Evolutionary conservation across 1,140 invertebrate genomes (phyloP).

Genomic region (Drosophila punjabiensis): DNA sequence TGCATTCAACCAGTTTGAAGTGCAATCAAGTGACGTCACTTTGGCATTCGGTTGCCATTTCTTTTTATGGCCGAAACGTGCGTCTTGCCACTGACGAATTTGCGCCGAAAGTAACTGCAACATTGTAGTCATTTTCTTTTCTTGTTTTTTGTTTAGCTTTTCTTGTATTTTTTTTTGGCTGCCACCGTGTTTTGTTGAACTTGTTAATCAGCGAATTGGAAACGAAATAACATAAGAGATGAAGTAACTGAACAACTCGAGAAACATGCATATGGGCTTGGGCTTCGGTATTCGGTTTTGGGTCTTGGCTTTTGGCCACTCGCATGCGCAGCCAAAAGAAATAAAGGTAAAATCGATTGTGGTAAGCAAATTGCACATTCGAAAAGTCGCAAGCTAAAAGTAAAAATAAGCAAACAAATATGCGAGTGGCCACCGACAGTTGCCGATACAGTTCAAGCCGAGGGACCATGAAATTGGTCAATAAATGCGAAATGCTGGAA

Average conservation of each 20-base stretch:
- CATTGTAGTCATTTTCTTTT: constrained; percentile 31
- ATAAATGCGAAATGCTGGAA: constrained; percentile 23
- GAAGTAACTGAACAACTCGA: constrained; percentile 68
- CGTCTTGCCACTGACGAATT: constrained; percentile 62
- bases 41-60: constrained; percentile 19
- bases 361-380: constrained; percentile 64
- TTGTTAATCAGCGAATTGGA: constrained; percentile 83
- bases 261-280: constrained; percentile 52
- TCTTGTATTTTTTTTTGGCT: too few species aligned
- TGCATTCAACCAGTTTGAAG: constrained; percentile 54
- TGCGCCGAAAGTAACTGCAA: constrained; percentile 63
- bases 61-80: constrained; percentile 64
- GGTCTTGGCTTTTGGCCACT: constrained; percentile 45
- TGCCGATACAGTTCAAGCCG: constrained; percentile 26
- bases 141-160: constrained; percentile 9
- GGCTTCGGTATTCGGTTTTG: constrained; percentile 25
- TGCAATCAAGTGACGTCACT: constrained; percentile 37
- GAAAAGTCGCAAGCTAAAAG: constrained; percentile 43
- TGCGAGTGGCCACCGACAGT: constrained; percentile 28
- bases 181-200: constrained; percentile 70
- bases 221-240: constrained; percentile 80
- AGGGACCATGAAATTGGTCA: constrained; percentile 51
- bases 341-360: constrained; percentile 42
- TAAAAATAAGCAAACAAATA: constrained; percentile 55
- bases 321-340: constrained; percentile 19